Base-by-base conservation (phyloP, 1,140 invertebrate species). In the Rhynchophorus ferrugineus region DNA sequence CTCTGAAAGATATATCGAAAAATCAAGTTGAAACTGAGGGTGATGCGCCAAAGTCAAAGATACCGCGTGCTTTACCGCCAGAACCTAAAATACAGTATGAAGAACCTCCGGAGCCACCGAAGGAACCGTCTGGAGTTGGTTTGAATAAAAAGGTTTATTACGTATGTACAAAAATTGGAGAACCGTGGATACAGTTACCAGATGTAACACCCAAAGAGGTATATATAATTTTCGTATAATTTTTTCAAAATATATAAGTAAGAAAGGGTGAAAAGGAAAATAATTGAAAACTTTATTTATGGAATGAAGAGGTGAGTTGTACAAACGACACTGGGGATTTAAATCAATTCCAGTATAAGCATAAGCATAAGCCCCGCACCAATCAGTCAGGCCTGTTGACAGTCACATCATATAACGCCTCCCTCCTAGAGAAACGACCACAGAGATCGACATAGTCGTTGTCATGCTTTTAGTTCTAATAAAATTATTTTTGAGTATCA, bases 131-230 rank as follows among this genome's bases (percentile, higher is more conserved):
- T n/a, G 84, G 83, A 1, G 73, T 73, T 8, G 84, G 84, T 0
- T 67, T 75, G 3, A 86, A 86, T 62, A 76, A 75, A 47, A 80
- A 79, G 62, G 76, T 81, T 13, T 89, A 81, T 62, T 88, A 80
- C 69, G 84, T 85, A 3, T 85, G 83, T 54, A 84, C 82, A 57
- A 70, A 72, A 6, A 74, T 80, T 1, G 81, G 78, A 6, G 80
- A 83, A 33, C 71, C 76, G 5, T 89, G 85, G 85, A 69, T 82
- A 24, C 79, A 83, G 63, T 66, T 89, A 35, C 85, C 85, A 0
- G 73, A 78, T 44, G 77, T 83, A 1, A 85, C 79, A 1, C 84
- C 85, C 1, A 73, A 82, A 33, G 82, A 88, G 45, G 44, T 46
- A 38, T 11, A 41, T 21, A 2, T 36, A 37, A 1, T 7, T 18